Evolutionary conservation across 2,797 vertebrate genomes (phyloP).

Genomic region (Chrosomus eos): DNA sequence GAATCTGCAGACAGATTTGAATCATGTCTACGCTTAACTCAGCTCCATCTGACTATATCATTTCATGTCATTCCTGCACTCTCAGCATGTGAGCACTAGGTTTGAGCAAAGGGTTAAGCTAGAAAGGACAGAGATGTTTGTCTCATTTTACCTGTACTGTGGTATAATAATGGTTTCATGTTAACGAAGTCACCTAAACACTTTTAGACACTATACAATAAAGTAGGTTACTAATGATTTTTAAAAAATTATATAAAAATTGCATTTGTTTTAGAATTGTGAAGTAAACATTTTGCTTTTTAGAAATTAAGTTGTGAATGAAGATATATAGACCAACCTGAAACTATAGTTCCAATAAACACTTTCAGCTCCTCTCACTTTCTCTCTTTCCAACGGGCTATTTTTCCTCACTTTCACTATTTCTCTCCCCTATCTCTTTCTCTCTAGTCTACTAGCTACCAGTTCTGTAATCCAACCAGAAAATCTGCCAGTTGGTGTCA

Average conservation of each 20-base stretch:
- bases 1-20: constrained; percentile 3
- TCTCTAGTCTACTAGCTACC: neutral
- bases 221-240: too few relatives aligned
- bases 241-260: neutral
- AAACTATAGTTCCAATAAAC: constrained; percentile 3
- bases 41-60: constrained; percentile 4
- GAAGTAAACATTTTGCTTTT: neutral
- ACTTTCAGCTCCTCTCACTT: neutral
- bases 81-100: neutral
- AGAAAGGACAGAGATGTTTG: neutral
- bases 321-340: neutral
- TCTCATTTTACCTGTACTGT: neutral
- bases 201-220: neutral
- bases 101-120: neutral
- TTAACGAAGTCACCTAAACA: neutral
- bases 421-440: neutral
- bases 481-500: constrained; percentile 37
- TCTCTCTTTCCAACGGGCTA: neutral
- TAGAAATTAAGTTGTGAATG: neutral
- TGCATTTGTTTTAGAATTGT: neutral
- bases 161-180: neutral
- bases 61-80: constrained; percentile 25
- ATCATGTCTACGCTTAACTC: neutral
- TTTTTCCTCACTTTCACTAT: neutral
- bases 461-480: constrained; percentile 18